Evolutionary conservation across 2,797 vertebrate species (phyloP).

Genomic region (Spinus pinus): DNA sequence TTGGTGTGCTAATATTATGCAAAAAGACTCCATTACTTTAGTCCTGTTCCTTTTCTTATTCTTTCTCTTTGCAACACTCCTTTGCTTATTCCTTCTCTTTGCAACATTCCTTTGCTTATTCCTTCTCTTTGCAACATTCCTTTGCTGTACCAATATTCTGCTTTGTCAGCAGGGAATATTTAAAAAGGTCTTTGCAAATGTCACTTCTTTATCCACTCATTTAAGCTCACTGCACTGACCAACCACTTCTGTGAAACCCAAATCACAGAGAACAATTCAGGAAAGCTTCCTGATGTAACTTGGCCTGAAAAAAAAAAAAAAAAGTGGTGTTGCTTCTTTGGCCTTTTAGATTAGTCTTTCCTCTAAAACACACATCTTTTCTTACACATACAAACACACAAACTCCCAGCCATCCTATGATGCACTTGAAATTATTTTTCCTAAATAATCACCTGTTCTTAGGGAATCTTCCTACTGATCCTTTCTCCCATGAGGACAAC

Average conservation of each 20-base stretch:
- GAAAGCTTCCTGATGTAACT: neutral
- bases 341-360: neutral
- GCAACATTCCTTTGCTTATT: neutral
- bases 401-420: accelerated
- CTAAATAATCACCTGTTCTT: neutral
- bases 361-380: neutral
- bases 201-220: neutral
- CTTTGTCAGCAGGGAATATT: neutral
- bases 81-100: neutral
- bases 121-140: neutral
- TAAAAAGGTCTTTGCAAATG: neutral
- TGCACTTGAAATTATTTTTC: neutral
- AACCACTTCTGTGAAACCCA: neutral
- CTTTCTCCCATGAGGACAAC: neutral
- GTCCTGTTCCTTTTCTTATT: neutral
- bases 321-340: neutral
- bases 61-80: neutral
- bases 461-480: neutral
- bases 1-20: neutral
- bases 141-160: neutral
- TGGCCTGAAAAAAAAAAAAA: neutral
- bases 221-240: neutral
- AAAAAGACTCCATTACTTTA: neutral
- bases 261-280: neutral
- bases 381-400: neutral